Conservation (phyloP, 2,113 vertebrate genomes). For the Brienomyrus longianalis region DNA sequence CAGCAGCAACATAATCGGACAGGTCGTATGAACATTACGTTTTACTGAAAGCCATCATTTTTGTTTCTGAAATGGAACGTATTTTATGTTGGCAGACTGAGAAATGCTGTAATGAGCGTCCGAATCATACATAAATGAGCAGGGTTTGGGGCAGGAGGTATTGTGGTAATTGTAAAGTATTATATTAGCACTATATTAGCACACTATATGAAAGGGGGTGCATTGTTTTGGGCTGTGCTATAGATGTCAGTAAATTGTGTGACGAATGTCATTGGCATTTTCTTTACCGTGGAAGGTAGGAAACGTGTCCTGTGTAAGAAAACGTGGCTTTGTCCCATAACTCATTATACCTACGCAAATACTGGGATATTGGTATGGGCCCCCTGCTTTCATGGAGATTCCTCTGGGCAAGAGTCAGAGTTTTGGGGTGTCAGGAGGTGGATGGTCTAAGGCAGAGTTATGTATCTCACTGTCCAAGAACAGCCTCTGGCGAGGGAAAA, state of each 20-base stretch:
- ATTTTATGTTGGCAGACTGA: background rate
- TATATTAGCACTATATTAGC: background rate
- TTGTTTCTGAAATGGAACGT: background rate
- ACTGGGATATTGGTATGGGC: background rate
- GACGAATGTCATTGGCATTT: too few species aligned
- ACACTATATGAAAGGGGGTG: background rate
- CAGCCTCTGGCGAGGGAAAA: background rate
- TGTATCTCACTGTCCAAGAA: background rate
- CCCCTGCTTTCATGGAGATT: background rate
- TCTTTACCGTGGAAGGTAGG: background rate
- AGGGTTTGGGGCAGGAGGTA: background rate
- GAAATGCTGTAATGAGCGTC: background rate
- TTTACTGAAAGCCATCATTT: background rate
- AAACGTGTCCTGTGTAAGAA: background rate
- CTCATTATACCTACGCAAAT: background rate
- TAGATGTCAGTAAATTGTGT: background rate
- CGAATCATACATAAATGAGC: background rate
- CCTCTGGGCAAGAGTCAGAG: background rate
- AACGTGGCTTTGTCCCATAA: background rate
- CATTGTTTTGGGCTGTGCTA: background rate
- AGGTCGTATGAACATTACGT: background rate
- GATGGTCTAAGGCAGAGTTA: background rate
- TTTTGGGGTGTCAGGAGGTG: background rate
- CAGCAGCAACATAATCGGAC: background rate
- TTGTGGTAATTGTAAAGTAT: background rate